phyloP scores from a whole-genome alignment of 2,888 invertebrate species.

The Drosophila neoperkinsi region DNA sequence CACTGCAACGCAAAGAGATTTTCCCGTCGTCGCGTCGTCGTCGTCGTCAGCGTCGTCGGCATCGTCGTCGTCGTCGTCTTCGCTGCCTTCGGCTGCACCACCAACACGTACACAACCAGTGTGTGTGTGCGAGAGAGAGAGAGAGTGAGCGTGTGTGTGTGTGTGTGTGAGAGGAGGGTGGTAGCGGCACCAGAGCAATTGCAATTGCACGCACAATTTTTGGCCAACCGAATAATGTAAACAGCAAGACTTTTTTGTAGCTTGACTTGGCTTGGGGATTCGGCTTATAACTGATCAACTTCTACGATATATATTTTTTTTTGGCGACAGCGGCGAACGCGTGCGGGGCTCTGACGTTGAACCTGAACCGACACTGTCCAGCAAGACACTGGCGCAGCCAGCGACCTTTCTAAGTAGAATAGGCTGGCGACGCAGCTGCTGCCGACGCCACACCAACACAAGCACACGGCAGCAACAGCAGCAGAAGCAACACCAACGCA shows the following conservation, averaged over 20 bases:
- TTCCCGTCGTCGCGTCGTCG: constrained; percentile 73
- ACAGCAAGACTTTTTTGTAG: constrained; percentile 13
- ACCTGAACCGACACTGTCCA: constrained; percentile 85
- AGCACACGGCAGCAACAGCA: constrained; percentile 10
- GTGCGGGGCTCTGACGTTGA: constrained; percentile 80
- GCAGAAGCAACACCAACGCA: constrained; percentile 45
- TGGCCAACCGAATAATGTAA: constrained; percentile 51
- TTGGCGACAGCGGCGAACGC: constrained; percentile 59
- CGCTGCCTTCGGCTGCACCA: constrained; percentile 69
- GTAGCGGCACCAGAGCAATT: constrained; percentile 23
- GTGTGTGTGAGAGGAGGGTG: constrained; percentile 21
- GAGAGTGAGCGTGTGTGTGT: constrained; percentile 20
- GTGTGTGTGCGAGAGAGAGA: constrained; percentile 21
- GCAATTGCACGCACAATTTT: constrained; percentile 72
- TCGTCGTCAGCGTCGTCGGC: constrained; percentile 37
- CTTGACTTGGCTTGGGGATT: constrained; percentile 14
- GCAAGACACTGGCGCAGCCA: constrained; percentile 79
- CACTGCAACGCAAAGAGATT: constrained; percentile 79
- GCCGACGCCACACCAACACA: constrained; percentile 41
- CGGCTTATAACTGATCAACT: constrained; percentile 36
- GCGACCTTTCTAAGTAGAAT: constrained; percentile 83
- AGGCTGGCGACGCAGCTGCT: constrained; percentile 45
- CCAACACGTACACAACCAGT: constrained; percentile 48
- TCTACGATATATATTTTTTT: constrained; percentile 6
- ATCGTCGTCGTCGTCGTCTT: constrained; percentile 22